Base-by-base conservation (phyloP, 1,140 invertebrate species). In the Drosophila takahashii region DNA sequence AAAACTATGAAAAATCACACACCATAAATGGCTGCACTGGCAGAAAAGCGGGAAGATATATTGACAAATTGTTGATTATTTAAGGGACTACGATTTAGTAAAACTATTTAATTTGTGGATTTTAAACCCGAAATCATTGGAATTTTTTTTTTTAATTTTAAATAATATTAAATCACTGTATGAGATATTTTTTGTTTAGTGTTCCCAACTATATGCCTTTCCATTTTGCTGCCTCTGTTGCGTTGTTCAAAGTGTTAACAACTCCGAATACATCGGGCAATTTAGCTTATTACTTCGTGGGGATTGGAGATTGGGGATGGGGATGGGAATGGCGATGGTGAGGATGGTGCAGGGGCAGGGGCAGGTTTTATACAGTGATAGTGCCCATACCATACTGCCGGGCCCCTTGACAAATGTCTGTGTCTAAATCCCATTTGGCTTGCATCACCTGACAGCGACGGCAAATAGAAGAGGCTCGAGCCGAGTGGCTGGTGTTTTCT, bases 401-500 rank as follows among this genome's bases (percentile, higher is more conserved):
- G 34, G 26, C 62, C 75, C 78, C 77, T 80, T 81, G 65, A 61
- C 77, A 64, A 79, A 79, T 79, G 2, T 67, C 36, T 73, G 67
- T 60, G 41, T 74, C 41, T 42, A 77, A 67, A 62, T 64, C 42
- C 39, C 59, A 56, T 42, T 69, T 56, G 27, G 27, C 65, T 76
- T 70, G 71, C 62, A 67, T 81, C 66, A 73, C 29, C 48, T 51
- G 62, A 65, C 34, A 48, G 13, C 52, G 36, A 44, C 44, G 27
- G 45, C 57, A 15, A 56, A 4, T 27, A 16, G n/a, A 29, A 48
- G 58, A 64, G 15, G 13, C 39, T 29, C 18, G 15, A 18, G 32
- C 11, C n/a, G 26, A n/a, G 16, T 11, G 1, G 65, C 27, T 41
- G 66, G 51, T 52, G 58, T 61, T 51, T 56, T 45, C 29, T 45